Evolutionary conservation across 2,797 vertebrate genomes (phyloP), one percentile per base, ranked within the genome.

Genomic region (Peromyscus aztecus): DNA sequence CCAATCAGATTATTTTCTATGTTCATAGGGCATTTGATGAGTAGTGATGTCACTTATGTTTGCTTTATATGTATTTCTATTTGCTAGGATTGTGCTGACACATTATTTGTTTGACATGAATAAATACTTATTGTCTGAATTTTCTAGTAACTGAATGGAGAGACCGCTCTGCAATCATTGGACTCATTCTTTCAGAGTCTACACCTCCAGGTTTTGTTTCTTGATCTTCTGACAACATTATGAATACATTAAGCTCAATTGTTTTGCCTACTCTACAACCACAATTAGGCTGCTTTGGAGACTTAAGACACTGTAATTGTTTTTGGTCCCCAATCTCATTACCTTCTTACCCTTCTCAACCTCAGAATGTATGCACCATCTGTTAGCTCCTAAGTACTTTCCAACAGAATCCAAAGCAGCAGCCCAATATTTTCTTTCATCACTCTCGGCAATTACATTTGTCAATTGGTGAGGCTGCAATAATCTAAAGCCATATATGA

Each of bases 311-410:
- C 69, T 49, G 37, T 71, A 71, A 97, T 78, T 96, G 97, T 94
- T 98, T 97, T 94, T 90, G 49, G 97, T 34, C 37, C 61, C 95
- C 83, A 96, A 34, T 94, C 57, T 96, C 90, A 95, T 96, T 43
- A 11, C 6, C 76, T 95, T 94, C 95, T 37, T 75, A 31, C 90
- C 89, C 78, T 97, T 96, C 96, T 92, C 75, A 93, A 31, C 97
- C 96, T 97, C 77, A 52, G 12, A 96, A 96, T 92, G 91, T 94
- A 96, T 94, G 57, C 5, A 76, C 55, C 97, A 46, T 78, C 83
- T 96, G 76, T 52, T 83, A 96, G 76, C 14, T 43, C 31, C 73
- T 31, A 96, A 97, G 16, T 80, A 87, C 73, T 96, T 97, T 96
- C 67, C 81, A 95, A 71, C 61, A 91, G 82, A 91, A 94, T 95